A percentile compares a stretch with the other conserved stretches of the same genome.
phyloP scores from a whole-genome alignment of 2,888 invertebrate species.

The Tiliacea citrago region DNA sequence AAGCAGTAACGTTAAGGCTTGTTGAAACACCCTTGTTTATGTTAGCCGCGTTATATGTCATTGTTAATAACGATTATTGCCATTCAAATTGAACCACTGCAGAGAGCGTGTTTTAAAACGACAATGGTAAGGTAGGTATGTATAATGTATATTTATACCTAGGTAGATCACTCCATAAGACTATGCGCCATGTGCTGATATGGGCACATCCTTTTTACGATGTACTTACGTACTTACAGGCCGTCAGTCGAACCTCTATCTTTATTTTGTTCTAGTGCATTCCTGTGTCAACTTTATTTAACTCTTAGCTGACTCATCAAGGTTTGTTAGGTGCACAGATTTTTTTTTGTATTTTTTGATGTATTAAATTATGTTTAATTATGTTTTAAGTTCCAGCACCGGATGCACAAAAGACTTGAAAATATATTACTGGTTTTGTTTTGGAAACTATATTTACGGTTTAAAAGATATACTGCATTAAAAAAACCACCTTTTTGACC shows the following conservation, averaged over 20 bases:
- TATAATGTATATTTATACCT: slow-evolving; percentile 3
- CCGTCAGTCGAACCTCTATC: slow-evolving; percentile 20
- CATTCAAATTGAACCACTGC: slow-evolving; percentile 41
- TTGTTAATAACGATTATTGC: slow-evolving; percentile 53
- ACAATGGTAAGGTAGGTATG: slow-evolving; percentile 20
- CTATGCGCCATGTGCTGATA: slow-evolving; percentile 38
- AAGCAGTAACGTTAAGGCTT: slow-evolving; percentile 51
- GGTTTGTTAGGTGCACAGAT: slow-evolving; percentile 20
- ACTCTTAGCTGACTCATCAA: slow-evolving; percentile 43
- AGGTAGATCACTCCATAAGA: slow-evolving; percentile 21
- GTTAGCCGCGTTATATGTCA: slow-evolving; percentile 35
- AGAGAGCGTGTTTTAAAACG: slow-evolving; percentile 57
- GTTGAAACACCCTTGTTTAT: slow-evolving; percentile 61
- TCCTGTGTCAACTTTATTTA: slow-evolving; percentile 29
- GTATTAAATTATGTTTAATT: too few relatives aligned
- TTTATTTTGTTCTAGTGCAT: slow-evolving; percentile 39
- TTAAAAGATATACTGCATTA: too few relatives aligned
- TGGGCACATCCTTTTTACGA: slow-evolving; percentile 54
- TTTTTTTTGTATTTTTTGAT: too few relatives aligned
- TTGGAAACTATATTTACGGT: too few relatives aligned
- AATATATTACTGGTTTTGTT: too few relatives aligned
- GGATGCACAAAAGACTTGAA: too few relatives aligned
- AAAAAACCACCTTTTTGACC: too few relatives aligned
- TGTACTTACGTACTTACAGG: slow-evolving; percentile 7
- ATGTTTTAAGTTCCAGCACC: too few relatives aligned